Conservation (phyloP, 1,140 invertebrate species). For the Danaus melanippus region DNA sequence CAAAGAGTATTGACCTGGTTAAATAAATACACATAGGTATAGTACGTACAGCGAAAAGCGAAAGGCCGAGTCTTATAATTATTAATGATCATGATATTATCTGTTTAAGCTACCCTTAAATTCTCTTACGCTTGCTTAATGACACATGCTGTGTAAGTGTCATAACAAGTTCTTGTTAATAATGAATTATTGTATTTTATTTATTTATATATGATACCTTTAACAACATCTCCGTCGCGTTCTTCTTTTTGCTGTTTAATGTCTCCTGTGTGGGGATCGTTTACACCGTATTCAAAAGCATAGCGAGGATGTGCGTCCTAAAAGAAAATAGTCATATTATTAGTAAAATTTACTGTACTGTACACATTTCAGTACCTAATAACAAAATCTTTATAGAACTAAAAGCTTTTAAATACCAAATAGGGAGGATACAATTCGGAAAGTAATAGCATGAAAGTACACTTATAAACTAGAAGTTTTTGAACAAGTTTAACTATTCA, state of each 20-base stretch:
- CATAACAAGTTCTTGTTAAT: too few species aligned
- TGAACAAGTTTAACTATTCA: too few species aligned
- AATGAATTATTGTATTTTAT: too few species aligned
- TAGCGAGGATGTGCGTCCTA: conserved; percentile 80
- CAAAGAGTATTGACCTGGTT: conserved; percentile 80
- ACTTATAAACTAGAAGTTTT: too few species aligned
- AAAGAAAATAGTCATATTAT: conserved; percentile 13
- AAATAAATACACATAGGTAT: conserved; percentile 27
- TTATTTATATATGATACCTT: conserved; percentile 38
- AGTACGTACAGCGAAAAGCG: conserved; percentile 12
- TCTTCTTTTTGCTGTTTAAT: conserved; percentile 79
- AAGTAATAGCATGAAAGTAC: too few species aligned
- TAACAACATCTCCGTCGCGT: conserved; percentile 77
- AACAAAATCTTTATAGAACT: too few species aligned
- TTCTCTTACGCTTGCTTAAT: too few species aligned
- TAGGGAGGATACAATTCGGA: too few species aligned
- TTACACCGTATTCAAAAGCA: conserved; percentile 80
- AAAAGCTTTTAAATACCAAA: too few species aligned
- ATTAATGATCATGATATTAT: conserved; percentile 1
- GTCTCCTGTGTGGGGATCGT: conserved; percentile 81
- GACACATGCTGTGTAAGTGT: too few species aligned
- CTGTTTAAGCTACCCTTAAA: conserved; percentile 3
- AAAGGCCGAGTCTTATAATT: conserved; percentile 16
- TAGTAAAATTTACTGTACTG: too few species aligned
- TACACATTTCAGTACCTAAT: too few species aligned